Conservation (phyloP, 1,140 invertebrate genomes). For the Hyposmocoma kahamanoa region DNA sequence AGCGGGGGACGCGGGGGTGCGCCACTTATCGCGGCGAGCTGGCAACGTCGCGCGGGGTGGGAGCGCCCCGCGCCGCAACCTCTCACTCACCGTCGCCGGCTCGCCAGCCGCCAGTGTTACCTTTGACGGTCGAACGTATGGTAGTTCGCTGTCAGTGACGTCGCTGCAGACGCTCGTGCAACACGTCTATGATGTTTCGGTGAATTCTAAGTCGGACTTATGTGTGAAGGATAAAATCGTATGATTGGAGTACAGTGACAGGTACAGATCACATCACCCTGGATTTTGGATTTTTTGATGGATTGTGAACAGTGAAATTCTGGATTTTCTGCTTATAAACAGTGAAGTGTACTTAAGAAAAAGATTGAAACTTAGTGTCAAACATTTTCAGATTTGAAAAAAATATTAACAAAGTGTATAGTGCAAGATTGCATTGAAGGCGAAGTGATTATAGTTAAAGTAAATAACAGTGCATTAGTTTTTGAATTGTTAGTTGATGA, state of each 20-base stretch:
- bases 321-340: slow-evolving; percentile 45
- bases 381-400: slow-evolving; percentile 43
- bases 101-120: slow-evolving; percentile 67
- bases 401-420: slow-evolving; percentile 28
- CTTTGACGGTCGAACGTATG: slow-evolving; percentile 67
- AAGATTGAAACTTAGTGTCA: slow-evolving; percentile 56
- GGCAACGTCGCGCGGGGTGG: slow-evolving; percentile 67
- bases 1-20: slow-evolving; percentile 63
- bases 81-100: slow-evolving; percentile 69
- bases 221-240: slow-evolving; percentile 56
- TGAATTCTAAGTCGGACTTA: slow-evolving; percentile 61
- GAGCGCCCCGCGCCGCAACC: slow-evolving; percentile 64
- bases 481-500: slow-evolving; percentile 16
- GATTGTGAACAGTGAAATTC: slow-evolving; percentile 59
- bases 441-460: slow-evolving; percentile 33
- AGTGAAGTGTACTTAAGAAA: slow-evolving; percentile 59
- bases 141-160: slow-evolving; percentile 65
- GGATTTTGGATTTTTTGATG: slow-evolving; percentile 55
- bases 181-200: slow-evolving; percentile 72
- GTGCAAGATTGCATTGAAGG: slow-evolving; percentile 16
- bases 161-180: slow-evolving; percentile 59
- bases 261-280: slow-evolving; percentile 39
- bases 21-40: slow-evolving; percentile 69
- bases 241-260: slow-evolving; percentile 59
- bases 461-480: slow-evolving; percentile 30